A percentile compares a stretch with the other conserved stretches of the same genome.
Conservation (phyloP, 2,888 invertebrate species). For the Rhingia campestris region DNA sequence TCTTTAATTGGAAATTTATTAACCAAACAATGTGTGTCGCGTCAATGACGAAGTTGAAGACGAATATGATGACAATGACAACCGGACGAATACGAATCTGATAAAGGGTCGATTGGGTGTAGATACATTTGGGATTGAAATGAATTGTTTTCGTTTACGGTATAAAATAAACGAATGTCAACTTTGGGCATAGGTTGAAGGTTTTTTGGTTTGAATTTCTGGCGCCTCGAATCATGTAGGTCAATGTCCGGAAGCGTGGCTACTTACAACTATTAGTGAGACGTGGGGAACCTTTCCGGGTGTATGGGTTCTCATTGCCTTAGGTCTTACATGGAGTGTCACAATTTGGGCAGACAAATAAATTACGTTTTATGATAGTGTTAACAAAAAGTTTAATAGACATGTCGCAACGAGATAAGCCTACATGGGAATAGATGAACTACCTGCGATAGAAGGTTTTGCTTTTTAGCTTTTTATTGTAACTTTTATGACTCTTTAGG, state of each 20-base stretch:
- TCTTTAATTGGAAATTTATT: constrained; percentile 74
- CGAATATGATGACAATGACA: constrained; percentile 28
- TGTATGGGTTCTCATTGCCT: background rate
- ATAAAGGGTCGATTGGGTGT: constrained; percentile 16
- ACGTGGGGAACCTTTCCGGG: constrained; percentile 26
- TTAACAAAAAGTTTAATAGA: background rate
- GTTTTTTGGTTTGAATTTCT: background rate
- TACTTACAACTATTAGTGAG: constrained; percentile 48
- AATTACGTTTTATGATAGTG: constrained; percentile 21
- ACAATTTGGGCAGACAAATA: constrained; percentile 24
- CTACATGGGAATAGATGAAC: too few relatives aligned
- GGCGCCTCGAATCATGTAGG: constrained; percentile 42
- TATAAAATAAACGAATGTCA: constrained; percentile 32
- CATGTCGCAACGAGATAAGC: too few relatives aligned
- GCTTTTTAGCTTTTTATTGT: too few relatives aligned
- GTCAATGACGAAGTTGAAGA: constrained; percentile 41
- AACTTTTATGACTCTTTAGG: too few relatives aligned
- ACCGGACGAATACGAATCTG: constrained; percentile 31
- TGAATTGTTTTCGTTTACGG: constrained; percentile 19
- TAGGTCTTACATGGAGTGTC: background rate
- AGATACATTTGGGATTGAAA: constrained; percentile 5
- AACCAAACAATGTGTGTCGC: constrained; percentile 71
- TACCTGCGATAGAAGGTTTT: too few relatives aligned
- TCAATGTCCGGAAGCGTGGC: constrained; percentile 44
- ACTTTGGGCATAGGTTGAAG: background rate